Conservation (phyloP, 2,797 vertebrate species). For the Falco concolor region DNA sequence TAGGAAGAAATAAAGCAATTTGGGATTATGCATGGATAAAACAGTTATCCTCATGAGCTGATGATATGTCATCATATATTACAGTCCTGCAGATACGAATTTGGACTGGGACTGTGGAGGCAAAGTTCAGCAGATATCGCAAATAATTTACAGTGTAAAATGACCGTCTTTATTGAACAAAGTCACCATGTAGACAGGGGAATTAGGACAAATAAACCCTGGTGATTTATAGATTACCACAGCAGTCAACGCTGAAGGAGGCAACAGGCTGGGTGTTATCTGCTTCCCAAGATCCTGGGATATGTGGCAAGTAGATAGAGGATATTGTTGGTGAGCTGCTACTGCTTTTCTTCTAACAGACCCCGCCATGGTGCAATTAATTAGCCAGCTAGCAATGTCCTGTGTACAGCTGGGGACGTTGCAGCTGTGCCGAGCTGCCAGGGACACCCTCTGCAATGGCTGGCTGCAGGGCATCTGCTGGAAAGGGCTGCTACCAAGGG, state of each 20-base stretch:
- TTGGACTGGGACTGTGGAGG: neutral
- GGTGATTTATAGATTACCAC: slow-evolving; percentile 10
- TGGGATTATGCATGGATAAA: slow-evolving; percentile 29
- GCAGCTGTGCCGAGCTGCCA: neutral
- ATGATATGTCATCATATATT: neutral
- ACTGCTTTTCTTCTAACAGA: neutral
- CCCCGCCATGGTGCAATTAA: neutral
- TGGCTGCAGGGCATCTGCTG: neutral
- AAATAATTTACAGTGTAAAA: slow-evolving; percentile 22
- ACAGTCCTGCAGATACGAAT: neutral
- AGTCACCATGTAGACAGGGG: fast-evolving
- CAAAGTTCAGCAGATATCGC: slow-evolving; percentile 12
- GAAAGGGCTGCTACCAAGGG: neutral
- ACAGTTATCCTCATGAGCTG: neutral
- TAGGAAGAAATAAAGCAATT: slow-evolving; percentile 27
- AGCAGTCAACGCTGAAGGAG: neutral
- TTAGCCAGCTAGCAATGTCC: fast-evolving
- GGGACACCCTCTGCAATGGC: neutral
- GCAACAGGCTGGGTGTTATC: neutral
- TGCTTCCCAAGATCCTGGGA: neutral
- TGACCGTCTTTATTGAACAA: neutral
- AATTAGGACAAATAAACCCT: slow-evolving; percentile 13
- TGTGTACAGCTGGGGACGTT: neutral
- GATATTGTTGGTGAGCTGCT: neutral
- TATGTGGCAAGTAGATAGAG: neutral